phyloP scores from a whole-genome alignment of 2,113 vertebrate genomes.

The Capreolus pygargus region DNA sequence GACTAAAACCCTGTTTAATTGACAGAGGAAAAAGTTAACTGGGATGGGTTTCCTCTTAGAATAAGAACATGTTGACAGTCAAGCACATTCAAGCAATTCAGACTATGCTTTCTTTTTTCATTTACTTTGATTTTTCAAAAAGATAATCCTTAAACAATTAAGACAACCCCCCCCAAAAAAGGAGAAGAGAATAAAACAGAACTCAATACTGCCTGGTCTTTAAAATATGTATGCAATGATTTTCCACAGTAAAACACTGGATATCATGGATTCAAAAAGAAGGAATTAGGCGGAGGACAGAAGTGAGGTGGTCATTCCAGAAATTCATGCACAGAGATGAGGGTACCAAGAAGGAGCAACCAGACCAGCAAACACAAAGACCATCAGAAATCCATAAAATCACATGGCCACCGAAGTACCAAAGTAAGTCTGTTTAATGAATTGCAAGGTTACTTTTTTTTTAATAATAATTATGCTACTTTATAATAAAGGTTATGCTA shows the following conservation, averaged over 20 bases:
- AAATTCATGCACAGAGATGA: background rate
- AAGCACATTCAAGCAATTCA: background rate
- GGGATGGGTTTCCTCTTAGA: background rate
- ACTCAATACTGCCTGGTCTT: background rate
- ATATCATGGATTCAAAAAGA: background rate
- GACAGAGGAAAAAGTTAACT: background rate
- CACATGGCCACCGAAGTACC: background rate
- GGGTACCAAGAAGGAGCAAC: background rate
- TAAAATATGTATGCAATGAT: background rate
- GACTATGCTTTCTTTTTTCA: background rate
- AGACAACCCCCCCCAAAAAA: background rate
- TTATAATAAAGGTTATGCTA: background rate
- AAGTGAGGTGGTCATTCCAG: background rate
- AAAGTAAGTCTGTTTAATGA: background rate
- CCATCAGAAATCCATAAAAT: background rate
- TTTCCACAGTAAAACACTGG: background rate
- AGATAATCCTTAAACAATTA: background rate
- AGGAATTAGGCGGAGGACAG: background rate
- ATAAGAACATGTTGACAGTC: background rate
- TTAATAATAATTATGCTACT: background rate
- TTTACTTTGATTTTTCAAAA: background rate
- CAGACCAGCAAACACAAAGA: background rate
- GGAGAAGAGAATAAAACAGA: background rate
- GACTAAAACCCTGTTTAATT: conserved; percentile 20
- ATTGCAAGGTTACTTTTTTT: background rate